Evolutionary conservation across 2,797 vertebrate species (phyloP).

Genomic region (Gymnoscopelus braueri): DNA sequence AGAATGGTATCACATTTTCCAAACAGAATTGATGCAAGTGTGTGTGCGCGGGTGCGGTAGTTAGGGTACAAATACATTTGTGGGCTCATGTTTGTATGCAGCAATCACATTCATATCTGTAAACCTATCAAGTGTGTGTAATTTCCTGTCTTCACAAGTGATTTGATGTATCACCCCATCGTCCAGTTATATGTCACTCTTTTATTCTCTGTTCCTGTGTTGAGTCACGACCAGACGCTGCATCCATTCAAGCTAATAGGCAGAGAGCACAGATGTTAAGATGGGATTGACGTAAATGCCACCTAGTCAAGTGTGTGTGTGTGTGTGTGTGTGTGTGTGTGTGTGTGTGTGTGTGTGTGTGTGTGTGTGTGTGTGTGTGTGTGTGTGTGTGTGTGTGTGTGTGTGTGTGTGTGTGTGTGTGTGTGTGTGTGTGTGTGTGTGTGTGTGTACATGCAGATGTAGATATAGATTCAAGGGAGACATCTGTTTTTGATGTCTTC

Average conservation of each 20-base stretch:
- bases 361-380: neutral
- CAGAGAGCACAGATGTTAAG: constrained; percentile 7
- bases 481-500: constrained; percentile 37
- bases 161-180: constrained; percentile 37
- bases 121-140: constrained; percentile 13
- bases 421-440: constrained; percentile 3
- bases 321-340: constrained; percentile 13
- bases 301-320: constrained; percentile 52
- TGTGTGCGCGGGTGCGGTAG: neutral
- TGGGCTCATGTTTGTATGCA: no score
- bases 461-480: constrained; percentile 36
- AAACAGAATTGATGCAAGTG: neutral
- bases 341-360: constrained; percentile 11
- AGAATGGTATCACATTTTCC: constrained; percentile 26
- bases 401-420: constrained; percentile 14
- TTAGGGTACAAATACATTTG: no score
- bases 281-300: constrained; percentile 46
- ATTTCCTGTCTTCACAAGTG: constrained; percentile 34
- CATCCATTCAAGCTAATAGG: constrained; percentile 14
- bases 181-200: neutral
- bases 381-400: constrained; percentile 8
- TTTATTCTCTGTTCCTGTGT: constrained; percentile 38
- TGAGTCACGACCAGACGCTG: constrained; percentile 45
- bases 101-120: no score
- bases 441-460: constrained; percentile 14